Conservation (phyloP, 2,113 vertebrate genomes). For the Channa maculata region DNA sequence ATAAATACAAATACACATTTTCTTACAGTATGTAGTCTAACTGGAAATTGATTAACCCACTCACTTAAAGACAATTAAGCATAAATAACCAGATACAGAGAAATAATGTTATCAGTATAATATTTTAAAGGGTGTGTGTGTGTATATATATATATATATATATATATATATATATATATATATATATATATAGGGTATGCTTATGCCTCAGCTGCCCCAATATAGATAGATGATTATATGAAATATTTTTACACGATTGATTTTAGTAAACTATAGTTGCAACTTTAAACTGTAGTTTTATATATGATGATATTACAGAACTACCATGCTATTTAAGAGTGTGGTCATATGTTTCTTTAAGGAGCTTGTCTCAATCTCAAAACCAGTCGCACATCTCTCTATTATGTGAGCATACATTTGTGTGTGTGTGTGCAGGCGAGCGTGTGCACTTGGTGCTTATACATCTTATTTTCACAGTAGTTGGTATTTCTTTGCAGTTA, state of each 20-base stretch:
- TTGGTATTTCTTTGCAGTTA: constrained; percentile 59
- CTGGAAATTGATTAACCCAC: too few relatives aligned
- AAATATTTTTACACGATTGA: neutral
- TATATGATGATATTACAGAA: constrained; percentile 25
- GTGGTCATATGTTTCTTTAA: constrained; percentile 27
- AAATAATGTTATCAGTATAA: too few relatives aligned
- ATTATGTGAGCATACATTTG: neutral
- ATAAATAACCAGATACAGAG: too few relatives aligned
- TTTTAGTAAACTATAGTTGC: neutral
- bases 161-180: too few relatives aligned
- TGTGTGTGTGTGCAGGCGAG: neutral
- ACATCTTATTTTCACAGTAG: constrained; percentile 57
- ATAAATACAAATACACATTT: too few relatives aligned
- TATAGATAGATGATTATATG: neutral
- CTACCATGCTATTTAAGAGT: constrained; percentile 7
- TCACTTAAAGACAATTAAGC: too few relatives aligned
- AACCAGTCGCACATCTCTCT: constrained; percentile 32
- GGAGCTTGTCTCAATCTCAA: constrained; percentile 34
- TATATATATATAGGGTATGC: neutral
- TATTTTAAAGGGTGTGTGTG: too few relatives aligned
- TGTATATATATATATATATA: too few relatives aligned
- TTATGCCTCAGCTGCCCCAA: neutral
- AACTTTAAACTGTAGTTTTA: constrained; percentile 8
- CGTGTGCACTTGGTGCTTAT: constrained; percentile 21
- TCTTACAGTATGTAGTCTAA: too few relatives aligned